Evolutionary conservation across 2,888 invertebrate genomes (phyloP), one percentile per base, ranked within the genome.

Genomic region (Cantharis nigra): DNA sequence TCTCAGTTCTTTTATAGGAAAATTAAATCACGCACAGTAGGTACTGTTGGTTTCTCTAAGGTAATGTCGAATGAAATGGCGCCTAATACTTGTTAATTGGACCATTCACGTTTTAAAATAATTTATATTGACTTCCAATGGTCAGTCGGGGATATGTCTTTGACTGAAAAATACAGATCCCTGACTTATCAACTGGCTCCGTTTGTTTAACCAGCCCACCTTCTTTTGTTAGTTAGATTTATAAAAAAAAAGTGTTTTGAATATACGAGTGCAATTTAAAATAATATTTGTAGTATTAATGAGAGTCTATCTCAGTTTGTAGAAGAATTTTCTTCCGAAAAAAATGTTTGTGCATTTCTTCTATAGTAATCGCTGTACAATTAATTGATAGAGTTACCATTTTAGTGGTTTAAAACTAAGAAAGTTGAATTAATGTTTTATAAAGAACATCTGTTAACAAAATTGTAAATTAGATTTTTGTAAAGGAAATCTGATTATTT

Each of bases 271-370:
- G 62, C 74, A 70, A 71, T 75, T 70, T 71, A 30, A 74, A 67
- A 49, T 65, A 62, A 64, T 75, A 70, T 70, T 70, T 71, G 70
- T 75, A 75, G 70, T 75, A 64, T 70, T 71, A 75, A 75, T 75
- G 75, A 75, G 75, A 75, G 26, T 75, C 49, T 75, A 33, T 75
- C 75, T 75, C 75, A 75, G 71, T 75, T 75, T 78, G 83, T 83
- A 83, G 83, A 81, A 83, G 82, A 82, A 81, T 83, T 84, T 82
- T 82, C 83, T 83, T 84, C 83, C 82, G 30, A 74, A 71, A 71
- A 49, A 70, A 65, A 73, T 75, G 63, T 70, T 64, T 75, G 70
- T 70, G 62, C 18, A 23, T 62, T 23, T 71, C 33, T 63, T 71
- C 30, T 23, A 30, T 70, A 70, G 74, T 69, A 28, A 49, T 73